A percentile compares a stretch with the other conserved stretches of the same genome.
phyloP scores from a whole-genome alignment of 2,888 invertebrate species.

The Drosophila meridiana region DNA sequence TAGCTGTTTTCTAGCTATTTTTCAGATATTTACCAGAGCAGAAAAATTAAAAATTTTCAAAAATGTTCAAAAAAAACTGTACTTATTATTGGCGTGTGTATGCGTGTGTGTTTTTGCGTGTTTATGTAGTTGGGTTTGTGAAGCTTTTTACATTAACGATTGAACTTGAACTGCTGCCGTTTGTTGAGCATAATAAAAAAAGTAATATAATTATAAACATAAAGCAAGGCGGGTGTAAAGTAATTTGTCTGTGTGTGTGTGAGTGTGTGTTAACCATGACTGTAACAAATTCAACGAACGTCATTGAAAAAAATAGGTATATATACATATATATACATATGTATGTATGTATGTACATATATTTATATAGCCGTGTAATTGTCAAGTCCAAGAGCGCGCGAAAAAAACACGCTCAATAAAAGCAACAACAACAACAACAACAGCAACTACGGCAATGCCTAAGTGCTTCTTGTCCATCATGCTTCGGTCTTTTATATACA shows the following conservation, averaged over 20 bases:
- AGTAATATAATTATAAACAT: slow-evolving; percentile 42
- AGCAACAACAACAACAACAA: slow-evolving; percentile 11
- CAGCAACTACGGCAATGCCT: slow-evolving; percentile 23
- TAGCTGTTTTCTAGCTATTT: neutral
- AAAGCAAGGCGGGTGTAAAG: slow-evolving; percentile 44
- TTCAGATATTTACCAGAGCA: slow-evolving; percentile 9
- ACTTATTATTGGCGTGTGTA: slow-evolving; percentile 15
- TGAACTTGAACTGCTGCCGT: slow-evolving; percentile 79
- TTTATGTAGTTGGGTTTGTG: slow-evolving; percentile 20
- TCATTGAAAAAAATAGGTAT: slow-evolving; percentile 68
- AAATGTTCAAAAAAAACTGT: slow-evolving; percentile 26
- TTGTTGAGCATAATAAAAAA: slow-evolving; percentile 42
- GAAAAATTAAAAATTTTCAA: slow-evolving; percentile 40
- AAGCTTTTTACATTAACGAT: slow-evolving; percentile 74
- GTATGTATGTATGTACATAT: neutral
- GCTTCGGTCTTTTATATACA: slow-evolving; percentile 45
- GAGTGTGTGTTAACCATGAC: slow-evolving; percentile 76
- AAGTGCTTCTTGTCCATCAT: slow-evolving; percentile 52
- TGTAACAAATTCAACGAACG: slow-evolving; percentile 81
- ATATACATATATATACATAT: neutral
- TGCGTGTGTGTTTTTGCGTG: slow-evolving; percentile 18
- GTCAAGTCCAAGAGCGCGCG: slow-evolving; percentile 80
- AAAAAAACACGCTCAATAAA: slow-evolving; percentile 57
- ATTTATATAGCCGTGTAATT: slow-evolving; percentile 75
- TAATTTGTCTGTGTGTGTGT: slow-evolving; percentile 32